Percentiles rank a stretch among this genome's conserved stretches.
Conservation (phyloP, 1,140 invertebrate genomes). For the Temnothorax curvispinosus region DNA sequence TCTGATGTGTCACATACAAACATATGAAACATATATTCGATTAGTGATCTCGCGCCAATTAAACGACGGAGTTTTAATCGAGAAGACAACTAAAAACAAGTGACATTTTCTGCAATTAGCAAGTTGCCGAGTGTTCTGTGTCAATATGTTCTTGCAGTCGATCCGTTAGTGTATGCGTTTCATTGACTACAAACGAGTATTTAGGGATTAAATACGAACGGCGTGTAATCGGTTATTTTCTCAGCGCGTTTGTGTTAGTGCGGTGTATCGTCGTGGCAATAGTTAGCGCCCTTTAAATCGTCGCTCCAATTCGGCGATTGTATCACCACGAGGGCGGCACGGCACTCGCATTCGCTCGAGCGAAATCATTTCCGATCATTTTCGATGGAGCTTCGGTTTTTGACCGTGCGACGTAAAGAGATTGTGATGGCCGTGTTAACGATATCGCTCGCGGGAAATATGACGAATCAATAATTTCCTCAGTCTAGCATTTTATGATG, state of each 20-base stretch:
- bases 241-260: not conserved
- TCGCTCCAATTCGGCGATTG: slow-evolving; percentile 8
- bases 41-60: not conserved
- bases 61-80: not conserved
- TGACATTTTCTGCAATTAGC: not conserved
- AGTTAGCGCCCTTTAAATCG: slow-evolving; percentile 13
- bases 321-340: not conserved
- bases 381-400: slow-evolving; percentile 42
- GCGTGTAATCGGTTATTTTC: not conserved
- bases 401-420: slow-evolving; percentile 67
- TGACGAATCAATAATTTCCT: slow-evolving; percentile 78
- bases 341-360: not conserved
- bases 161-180: not conserved
- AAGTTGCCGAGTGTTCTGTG: not conserved
- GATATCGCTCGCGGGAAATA: slow-evolving; percentile 74
- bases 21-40: slow-evolving; percentile 12
- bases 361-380: slow-evolving; percentile 58
- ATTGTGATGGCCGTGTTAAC: slow-evolving; percentile 70
- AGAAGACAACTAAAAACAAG: no score
- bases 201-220: slow-evolving; percentile 1
- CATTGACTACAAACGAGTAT: not conserved
- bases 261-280: slow-evolving; percentile 5
- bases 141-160: not conserved
- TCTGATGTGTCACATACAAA: not conserved
- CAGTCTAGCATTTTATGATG: slow-evolving; percentile 76